Conservation (phyloP, 2,888 invertebrate genomes). For the Cremastobaeus sp. region DNA sequence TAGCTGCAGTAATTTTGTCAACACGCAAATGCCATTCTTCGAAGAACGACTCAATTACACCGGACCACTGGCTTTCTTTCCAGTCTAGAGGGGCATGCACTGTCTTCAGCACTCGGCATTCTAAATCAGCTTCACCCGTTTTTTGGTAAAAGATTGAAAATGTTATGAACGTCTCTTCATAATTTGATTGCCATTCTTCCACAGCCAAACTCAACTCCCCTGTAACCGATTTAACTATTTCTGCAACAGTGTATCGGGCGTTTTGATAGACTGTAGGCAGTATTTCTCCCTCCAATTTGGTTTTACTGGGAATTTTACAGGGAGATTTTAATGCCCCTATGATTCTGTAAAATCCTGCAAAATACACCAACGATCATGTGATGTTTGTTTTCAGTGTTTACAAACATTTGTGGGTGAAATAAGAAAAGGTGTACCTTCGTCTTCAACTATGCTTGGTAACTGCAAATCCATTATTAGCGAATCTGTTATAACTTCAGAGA, state of each 20-base stretch:
- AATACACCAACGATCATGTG: neutral
- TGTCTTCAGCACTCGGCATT: conserved; percentile 77
- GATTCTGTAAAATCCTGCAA: conserved; percentile 77
- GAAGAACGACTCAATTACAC: conserved; percentile 74
- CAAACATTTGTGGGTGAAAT: no score
- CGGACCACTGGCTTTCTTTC: conserved; percentile 76
- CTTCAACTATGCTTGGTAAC: conserved; percentile 78
- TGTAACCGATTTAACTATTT: conserved; percentile 68
- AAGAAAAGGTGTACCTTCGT: no score
- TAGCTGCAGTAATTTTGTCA: conserved; percentile 77
- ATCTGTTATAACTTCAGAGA: conserved; percentile 78
- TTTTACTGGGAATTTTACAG: conserved; percentile 79
- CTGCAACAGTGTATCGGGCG: conserved; percentile 74
- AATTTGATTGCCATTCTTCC: conserved; percentile 78
- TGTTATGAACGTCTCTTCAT: conserved; percentile 76
- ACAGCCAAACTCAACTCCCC: conserved; percentile 76
- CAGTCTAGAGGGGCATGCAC: conserved; percentile 77
- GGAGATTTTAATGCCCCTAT: conserved; percentile 78
- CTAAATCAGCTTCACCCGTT: conserved; percentile 73
- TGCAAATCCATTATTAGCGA: conserved; percentile 79
- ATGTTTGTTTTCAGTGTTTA: neutral
- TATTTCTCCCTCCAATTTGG: conserved; percentile 78
- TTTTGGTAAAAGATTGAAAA: conserved; percentile 78
- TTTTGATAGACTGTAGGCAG: conserved; percentile 78
- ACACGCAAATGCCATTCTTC: conserved; percentile 77